Evolutionary conservation across 2,888 invertebrate species (phyloP), one percentile per base, ranked within the genome.

Genomic region (Horisme vitalbata): DNA sequence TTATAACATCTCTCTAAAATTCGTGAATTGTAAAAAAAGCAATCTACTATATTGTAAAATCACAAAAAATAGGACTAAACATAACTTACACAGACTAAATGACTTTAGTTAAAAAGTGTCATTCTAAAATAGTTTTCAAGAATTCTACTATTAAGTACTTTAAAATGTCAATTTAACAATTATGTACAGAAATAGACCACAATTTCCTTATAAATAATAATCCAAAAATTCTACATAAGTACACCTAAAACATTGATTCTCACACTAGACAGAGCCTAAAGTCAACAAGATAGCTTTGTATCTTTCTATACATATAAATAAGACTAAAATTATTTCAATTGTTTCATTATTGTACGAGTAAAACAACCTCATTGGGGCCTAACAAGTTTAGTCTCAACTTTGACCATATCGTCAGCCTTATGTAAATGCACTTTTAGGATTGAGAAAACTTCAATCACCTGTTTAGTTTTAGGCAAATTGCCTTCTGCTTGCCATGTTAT

Each of bases 401-500:
- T 89, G 1, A 76, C 64, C 70, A 80, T 75, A n/a, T 86, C 84
- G 43, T 86, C 85, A 24, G 78, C 79, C 66, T 78, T 82, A 45
- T 75, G 64, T 65, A 90, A 71, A 64, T 82, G 79, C 32, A 89
- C 77, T 55, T 75, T 57, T 35, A 90, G 53, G 55, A 79, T 71
- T 6, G 88, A 84, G 59, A 90, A 90, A 21, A 88, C 80, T 60
- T 85, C 75, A 45, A 90, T 79, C 32, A 77, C 63, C 68, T 89
- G 88, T 45, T 65, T 71, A 0, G 72, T 56, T 53, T 65, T 53
- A 8, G 81, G 79, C 7, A 62, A 52, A 31, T 57, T 52, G 10
- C 74, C 67, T 4, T 61, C 63, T 21, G 70, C 70, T 13, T 63
- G 60, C 89, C 90, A 90, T 20, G 59, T 66, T 12, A 90, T 55